These are phyloP conservation scores for Cryptophagus acutangulus DNA, from an alignment of 2,888 invertebrate species.

Conservation along the genomic window DNA sequence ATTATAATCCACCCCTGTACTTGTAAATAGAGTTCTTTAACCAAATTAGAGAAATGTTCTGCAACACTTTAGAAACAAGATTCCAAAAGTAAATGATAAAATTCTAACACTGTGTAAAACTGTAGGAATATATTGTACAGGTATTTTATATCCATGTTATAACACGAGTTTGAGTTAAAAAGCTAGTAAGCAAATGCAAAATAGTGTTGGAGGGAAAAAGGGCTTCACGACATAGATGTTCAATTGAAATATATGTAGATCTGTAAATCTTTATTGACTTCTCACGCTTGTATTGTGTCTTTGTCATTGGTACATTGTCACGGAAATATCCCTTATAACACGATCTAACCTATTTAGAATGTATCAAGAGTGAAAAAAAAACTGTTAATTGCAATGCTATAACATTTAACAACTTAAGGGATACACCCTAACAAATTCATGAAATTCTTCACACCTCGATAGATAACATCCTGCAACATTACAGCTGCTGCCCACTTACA, in stretches of 20 bases:
- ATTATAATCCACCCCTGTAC: too few species aligned
- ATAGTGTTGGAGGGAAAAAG: slow-evolving; percentile 2
- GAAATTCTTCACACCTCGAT: slow-evolving; percentile 16
- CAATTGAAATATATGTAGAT: slow-evolving; percentile 26
- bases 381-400: slow-evolving; percentile 25
- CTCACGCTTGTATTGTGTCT: slow-evolving; percentile 34
- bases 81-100: too few species aligned
- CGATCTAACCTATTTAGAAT: slow-evolving; percentile 32
- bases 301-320: slow-evolving; percentile 28
- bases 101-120: too few species aligned
- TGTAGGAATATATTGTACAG: too few species aligned
- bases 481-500: slow-evolving; percentile 3
- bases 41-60: too few species aligned
- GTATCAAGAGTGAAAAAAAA: slow-evolving; percentile 25
- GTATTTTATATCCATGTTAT: too few species aligned
- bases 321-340: slow-evolving; percentile 28
- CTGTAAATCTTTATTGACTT: slow-evolving; percentile 29
- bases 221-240: slow-evolving; percentile 7
- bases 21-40: too few species aligned
- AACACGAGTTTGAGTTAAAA: too few species aligned
- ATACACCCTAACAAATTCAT: slow-evolving; percentile 24
- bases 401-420: slow-evolving; percentile 24
- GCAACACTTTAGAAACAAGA: too few species aligned
- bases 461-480: slow-evolving; percentile 14
- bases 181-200: too few species aligned